Evolutionary conservation across 2,888 invertebrate genomes (phyloP).

Genomic region (Congeria kusceri): DNA sequence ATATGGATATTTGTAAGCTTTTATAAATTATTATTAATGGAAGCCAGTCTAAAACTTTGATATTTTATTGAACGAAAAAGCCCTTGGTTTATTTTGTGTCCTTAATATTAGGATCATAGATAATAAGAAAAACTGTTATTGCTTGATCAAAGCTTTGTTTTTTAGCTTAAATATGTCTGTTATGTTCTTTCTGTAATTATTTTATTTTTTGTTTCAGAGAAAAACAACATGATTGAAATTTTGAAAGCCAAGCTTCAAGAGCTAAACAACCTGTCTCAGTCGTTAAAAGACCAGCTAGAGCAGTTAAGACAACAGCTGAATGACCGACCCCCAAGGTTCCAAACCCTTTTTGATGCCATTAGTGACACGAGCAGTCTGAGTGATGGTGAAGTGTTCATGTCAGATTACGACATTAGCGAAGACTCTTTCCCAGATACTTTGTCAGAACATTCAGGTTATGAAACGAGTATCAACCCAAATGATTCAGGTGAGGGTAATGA

Average conservation of each 20-base stretch:
- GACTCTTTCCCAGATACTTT: constrained; percentile 45
- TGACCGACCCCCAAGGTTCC: constrained; percentile 30
- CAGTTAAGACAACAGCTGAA: constrained; percentile 61
- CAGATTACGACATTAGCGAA: constrained; percentile 39
- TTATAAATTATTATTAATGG: too few species aligned
- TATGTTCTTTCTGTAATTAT: constrained; percentile 11
- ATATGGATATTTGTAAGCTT: too few species aligned
- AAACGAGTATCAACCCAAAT: background rate
- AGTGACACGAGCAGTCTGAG: constrained; percentile 40
- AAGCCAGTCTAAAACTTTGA: too few species aligned
- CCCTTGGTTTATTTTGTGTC: too few species aligned
- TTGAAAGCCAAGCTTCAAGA: constrained; percentile 69
- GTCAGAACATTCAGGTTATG: constrained; percentile 35
- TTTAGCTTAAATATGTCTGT: too few species aligned
- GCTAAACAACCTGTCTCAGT: constrained; percentile 66
- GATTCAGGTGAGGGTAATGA: constrained; percentile 5
- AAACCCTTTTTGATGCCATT: constrained; percentile 27
- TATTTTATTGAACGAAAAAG: too few species aligned
- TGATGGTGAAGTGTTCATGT: constrained; percentile 51
- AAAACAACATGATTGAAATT: constrained; percentile 67
- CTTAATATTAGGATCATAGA: too few species aligned
- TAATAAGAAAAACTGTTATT: too few species aligned
- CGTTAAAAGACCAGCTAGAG: constrained; percentile 70
- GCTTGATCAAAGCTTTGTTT: too few species aligned
- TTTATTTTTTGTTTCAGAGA: constrained; percentile 62